Base-by-base conservation (phyloP, 2,797 vertebrate species). In the Lepus oiostolus region DNA sequence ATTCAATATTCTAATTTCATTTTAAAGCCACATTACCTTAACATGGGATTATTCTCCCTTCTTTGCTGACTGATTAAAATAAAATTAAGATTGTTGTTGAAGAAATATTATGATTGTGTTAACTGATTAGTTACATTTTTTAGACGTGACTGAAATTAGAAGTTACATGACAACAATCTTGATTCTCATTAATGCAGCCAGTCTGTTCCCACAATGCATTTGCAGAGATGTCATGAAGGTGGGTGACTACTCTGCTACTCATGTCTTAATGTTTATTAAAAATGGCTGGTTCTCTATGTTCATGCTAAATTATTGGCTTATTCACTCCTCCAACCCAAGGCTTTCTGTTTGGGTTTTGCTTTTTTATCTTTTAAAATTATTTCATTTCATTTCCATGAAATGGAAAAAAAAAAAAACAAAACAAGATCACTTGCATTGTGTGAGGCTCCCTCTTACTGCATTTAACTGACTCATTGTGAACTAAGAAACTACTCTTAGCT, bases 101-200 rank as follows among this genome's bases (percentile, higher is more conserved):
- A 84, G 72, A 71, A 93, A 93, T 89, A 96, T 93, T 94, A 83
- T 67, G 94, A 67, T 96, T 97, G 10, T 96, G 91, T 96, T 96
- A 65, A 19, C 85, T 90, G 82, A 86, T 96, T 90, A 94, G 85
- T 89, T 88, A 67, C 72, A 38, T 92, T 58, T 96, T 60, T 81
- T 97, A 97, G 88, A 88, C 42, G 86, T 75, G 70, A 92, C 24
- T 91, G 16, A 42, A 96, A 3, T 94, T 91, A 89, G 88, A 92
- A 94, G 94, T 62, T 84, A 85, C 42, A 85, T 80, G 35, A 79
- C 86, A 0, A 0, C 76, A 93, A 93, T 88, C n/a, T 86, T 67
- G 89, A 75, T 60, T 91, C 92, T 95, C 12, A 7, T 91, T 90
- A 24, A 90, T 87, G 6, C 6, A 1, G 22, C 50, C 90, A 21